Evolutionary conservation across 2,888 invertebrate genomes (phyloP), one percentile per base, ranked within the genome.

Genomic region (Volucella inanis): DNA sequence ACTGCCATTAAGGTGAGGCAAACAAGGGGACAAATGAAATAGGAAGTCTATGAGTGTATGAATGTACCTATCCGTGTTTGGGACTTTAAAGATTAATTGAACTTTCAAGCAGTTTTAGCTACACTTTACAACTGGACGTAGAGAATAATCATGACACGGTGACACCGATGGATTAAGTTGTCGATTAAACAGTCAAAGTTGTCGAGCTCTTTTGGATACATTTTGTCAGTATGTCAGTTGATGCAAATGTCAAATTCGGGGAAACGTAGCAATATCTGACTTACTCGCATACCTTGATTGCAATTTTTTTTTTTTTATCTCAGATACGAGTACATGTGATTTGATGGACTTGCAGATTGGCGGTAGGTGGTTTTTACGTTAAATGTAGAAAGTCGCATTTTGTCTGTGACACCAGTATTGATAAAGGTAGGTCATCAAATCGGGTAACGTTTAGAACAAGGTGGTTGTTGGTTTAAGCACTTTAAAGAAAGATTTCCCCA

Each of bases 91-190:
- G 54, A 65, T 55, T 71, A 71, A 54, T 47, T 70, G 79, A 68
- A 70, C 38, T 75, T 70, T 76, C 75, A 11, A 64, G n/a, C 15
- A 22, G n/a, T 11, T 38, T 38, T 55, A 18, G n/a, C 41, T 22
- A 4, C 43, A 15, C 18, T 22, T 3, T 22, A 3, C 18, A 22
- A 22, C 18, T 22, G 4, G 15, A 45, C 3, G 39, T n/a, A 65
- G 64, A 41, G 49, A 72, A 45, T 61, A 72, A 77, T 72, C 82
- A 72, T 62, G 55, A 67, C 43, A 72, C 62, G 55, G 49, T 76
- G 76, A 72, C 80, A 71, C 45, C 55, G 81, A 81, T 80, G 70
- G 84, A 85, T 85, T 81, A 68, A 85, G 71, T 61, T 81, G 84
- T 85, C 67, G 39, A 39, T 41, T 64, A 15, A 59, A 9, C 39